These are phyloP conservation scores for Dryomyza anilis DNA, from an alignment of 2,888 invertebrate genomes.

Conservation along the genomic window DNA sequence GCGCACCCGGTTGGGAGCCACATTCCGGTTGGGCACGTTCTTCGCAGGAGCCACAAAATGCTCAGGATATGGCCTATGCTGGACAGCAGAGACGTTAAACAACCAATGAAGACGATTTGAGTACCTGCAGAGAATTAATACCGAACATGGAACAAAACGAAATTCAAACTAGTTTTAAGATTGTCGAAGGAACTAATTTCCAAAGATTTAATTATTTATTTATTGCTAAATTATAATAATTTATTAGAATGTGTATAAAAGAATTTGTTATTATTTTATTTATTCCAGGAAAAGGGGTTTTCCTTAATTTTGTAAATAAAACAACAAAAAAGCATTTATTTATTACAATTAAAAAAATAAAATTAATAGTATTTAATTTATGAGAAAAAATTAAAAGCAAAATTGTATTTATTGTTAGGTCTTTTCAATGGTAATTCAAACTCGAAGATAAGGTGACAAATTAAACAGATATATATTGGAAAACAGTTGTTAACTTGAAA, in stretches of 20 bases:
- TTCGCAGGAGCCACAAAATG: slow-evolving; percentile 61
- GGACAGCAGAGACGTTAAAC: slow-evolving; percentile 51
- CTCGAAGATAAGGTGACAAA: too few species aligned
- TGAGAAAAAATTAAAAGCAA: too few species aligned
- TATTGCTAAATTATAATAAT: slow-evolving; percentile 31
- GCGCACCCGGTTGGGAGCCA: slow-evolving; percentile 61
- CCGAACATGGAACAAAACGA: slow-evolving; percentile 14
- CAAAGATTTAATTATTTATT: slow-evolving; percentile 44
- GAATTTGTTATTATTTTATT: slow-evolving; percentile 18
- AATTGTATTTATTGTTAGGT: too few species aligned
- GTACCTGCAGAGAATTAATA: not conserved
- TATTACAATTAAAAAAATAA: too few species aligned
- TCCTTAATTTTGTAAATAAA: slow-evolving; percentile 40
- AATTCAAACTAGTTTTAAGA: slow-evolving; percentile 33
- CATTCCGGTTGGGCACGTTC: slow-evolving; percentile 70
- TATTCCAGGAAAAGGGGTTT: slow-evolving; percentile 5
- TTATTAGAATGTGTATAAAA: slow-evolving; percentile 41
- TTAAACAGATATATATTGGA: too few species aligned
- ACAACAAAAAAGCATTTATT: slow-evolving; percentile 20
- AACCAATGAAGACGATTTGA: slow-evolving; percentile 18
- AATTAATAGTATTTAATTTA: too few species aligned
- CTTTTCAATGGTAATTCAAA: too few species aligned
- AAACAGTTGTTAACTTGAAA: too few species aligned
- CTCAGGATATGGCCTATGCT: slow-evolving; percentile 58
- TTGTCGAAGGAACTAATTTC: slow-evolving; percentile 39